Conservation (phyloP, 2,113 vertebrate genomes). For the Eupsittula cactorum region DNA sequence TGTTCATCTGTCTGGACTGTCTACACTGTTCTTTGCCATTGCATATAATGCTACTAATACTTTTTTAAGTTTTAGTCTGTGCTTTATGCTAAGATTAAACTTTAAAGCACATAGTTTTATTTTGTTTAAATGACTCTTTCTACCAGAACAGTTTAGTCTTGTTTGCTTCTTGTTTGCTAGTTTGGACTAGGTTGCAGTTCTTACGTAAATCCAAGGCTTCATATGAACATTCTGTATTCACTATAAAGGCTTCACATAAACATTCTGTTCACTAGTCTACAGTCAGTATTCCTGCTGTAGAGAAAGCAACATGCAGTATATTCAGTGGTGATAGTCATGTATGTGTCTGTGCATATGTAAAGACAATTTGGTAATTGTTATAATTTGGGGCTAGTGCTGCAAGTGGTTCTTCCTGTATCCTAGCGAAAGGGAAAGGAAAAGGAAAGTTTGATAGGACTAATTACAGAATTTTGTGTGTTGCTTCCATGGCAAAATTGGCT, state of each 20-base stretch:
- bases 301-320: neutral
- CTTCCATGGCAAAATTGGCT: neutral
- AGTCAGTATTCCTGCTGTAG: neutral
- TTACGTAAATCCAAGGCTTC: neutral
- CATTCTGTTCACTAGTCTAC: neutral
- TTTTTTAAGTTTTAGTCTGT: neutral
- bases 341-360: neutral
- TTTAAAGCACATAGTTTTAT: neutral
- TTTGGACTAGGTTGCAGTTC: neutral
- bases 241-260: neutral
- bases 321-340: neutral
- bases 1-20: neutral
- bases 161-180: neutral
- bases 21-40: neutral
- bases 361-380: neutral
- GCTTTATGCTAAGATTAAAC: neutral
- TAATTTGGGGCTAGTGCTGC: neutral
- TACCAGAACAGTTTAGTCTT: neutral
- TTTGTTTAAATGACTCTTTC: neutral
- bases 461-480: neutral
- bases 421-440: neutral
- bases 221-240: neutral
- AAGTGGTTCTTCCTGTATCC: neutral
- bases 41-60: neutral
- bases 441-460: neutral